These are phyloP conservation scores for Dolichopus griseipennis DNA, from an alignment of 2,888 invertebrate genomes.

Conservation along the genomic window DNA sequence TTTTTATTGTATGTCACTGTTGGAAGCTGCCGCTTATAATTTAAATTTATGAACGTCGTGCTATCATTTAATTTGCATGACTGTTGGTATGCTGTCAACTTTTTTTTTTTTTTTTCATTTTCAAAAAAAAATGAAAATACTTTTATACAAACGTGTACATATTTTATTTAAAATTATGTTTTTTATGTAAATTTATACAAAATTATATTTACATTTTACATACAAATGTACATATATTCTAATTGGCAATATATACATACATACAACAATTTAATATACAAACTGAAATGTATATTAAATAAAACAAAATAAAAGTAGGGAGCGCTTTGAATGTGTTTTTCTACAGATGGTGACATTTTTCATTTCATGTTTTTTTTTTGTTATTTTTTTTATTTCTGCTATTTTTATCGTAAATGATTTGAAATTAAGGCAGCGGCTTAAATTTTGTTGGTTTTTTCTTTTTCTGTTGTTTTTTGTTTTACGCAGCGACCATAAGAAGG, in stretches of 20 bases:
- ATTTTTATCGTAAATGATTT: background rate
- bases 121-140: too few species aligned
- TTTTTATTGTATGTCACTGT: background rate
- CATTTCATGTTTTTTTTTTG: background rate
- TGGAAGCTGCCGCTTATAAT: slow-evolving; percentile 6
- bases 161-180: too few species aligned
- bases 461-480: background rate
- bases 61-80: slow-evolving; percentile 6
- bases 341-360: background rate
- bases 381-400: too few species aligned
- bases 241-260: background rate
- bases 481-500: background rate
- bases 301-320: background rate
- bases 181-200: too few species aligned
- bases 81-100: background rate
- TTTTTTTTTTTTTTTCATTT: background rate
- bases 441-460: background rate
- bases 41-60: background rate
- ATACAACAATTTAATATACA: background rate
- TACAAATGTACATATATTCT: background rate
- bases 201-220: background rate
- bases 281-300: background rate
- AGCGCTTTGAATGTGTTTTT: background rate
- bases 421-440: slow-evolving; percentile 1
- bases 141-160: too few species aligned